Base-by-base conservation (phyloP, 2,113 vertebrate genomes). In the Rana temporaria region DNA sequence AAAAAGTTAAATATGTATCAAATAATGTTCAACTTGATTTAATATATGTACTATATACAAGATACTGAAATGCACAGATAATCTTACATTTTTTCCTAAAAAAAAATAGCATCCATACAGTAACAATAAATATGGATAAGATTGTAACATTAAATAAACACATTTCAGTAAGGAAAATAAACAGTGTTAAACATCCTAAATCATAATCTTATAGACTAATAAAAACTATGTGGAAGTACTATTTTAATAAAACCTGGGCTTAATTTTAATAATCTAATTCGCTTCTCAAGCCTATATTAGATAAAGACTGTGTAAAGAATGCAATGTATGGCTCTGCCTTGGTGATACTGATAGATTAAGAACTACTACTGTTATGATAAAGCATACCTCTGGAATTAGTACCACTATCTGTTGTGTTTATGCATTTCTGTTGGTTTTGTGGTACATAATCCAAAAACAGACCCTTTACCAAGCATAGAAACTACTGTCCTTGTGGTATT, bases 11-110 rank as follows among this genome's bases (percentile, higher is more conserved):
- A 92, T 92, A 95, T 92, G 94, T 94, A 93, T 95, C 91, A 93
- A 94, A 93, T 94, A 92, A 93, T 92, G 92, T 92, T 94, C 93
- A 93, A 95, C 91, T 90, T 91, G 92, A 94, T 93, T 93, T 94
- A 91, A 92, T 93, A 92, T 93, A 93, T 93, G 92, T 92, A 93
- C 91, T 95, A 95, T 95, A 93, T 95, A 95, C 94, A 95, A 76
- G 86, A 94, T 93, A 94, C 90, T 92, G 93, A 93, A 93, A 93
- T 89, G 89, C 86, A 82, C 93, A 90, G 86, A 88, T 93, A 90
- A 87, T 92, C 91, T 89, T 89, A 90, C 86, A 90, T 16, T 62
- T 26, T 57, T 6, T 34, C 20, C 17, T 89, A 88, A 85, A 89
- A 85, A 90, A 90, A 85, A 90, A 84, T 90, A 90, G 88, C 86